These are phyloP conservation scores for Smutsia temminckii DNA, from an alignment of 2,797 vertebrate species.

Conservation along the genomic window DNA sequence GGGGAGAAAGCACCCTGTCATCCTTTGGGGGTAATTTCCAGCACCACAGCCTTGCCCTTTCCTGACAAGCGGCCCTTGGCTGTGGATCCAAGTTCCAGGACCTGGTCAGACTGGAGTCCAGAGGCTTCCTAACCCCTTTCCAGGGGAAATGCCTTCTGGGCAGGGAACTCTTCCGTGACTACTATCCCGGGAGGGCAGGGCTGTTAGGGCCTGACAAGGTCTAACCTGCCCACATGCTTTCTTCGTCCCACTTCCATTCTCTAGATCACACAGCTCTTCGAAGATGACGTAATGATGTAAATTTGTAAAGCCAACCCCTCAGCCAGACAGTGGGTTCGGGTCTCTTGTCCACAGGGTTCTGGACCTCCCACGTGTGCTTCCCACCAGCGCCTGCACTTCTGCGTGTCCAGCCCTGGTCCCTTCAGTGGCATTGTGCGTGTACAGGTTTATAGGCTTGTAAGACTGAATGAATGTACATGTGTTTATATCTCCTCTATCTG, in stretches of 20 bases:
- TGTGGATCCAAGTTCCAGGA: not conserved
- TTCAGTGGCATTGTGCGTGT: conserved; percentile 70
- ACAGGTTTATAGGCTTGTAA: conserved; percentile 80
- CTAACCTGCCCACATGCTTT: conserved; percentile 10
- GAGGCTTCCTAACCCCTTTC: not conserved
- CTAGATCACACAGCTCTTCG: conserved; percentile 47
- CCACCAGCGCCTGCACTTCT: conserved; percentile 66
- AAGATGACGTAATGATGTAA: conserved; percentile 59
- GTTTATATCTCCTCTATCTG: conserved; percentile 80
- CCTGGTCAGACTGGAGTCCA: not conserved
- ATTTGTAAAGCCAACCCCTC: conserved; percentile 4
- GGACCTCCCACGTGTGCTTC: conserved; percentile 70
- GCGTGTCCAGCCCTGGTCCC: conserved; percentile 62
- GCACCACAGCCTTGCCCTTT: not conserved
- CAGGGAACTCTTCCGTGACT: not conserved
- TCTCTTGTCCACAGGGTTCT: conserved; percentile 52
- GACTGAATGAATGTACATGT: conserved; percentile 83
- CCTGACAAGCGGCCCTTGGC: not conserved
- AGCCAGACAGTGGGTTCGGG: not conserved
- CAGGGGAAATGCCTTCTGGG: not conserved
- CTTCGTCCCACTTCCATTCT: not conserved
- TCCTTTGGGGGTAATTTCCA: not conserved
- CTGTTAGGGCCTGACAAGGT: not conserved
- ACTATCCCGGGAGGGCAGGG: not conserved
- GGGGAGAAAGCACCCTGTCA: not conserved